Evolutionary conservation across 1,140 invertebrate species (phyloP), one percentile per base, ranked within the genome.

Genomic region (Diprion similis): DNA sequence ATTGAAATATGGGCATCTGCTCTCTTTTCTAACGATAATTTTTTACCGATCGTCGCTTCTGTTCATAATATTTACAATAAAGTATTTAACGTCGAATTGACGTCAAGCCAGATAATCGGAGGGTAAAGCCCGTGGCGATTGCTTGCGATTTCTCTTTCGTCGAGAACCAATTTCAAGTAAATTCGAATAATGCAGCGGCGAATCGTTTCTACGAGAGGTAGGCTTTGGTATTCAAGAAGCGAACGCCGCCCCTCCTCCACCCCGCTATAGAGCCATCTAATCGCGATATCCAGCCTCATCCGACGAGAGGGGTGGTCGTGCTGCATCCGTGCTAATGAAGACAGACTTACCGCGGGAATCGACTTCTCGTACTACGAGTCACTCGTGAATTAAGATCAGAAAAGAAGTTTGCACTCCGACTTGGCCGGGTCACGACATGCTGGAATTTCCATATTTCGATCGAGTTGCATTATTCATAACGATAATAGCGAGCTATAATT

Each of bases 391-490:
- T 59, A 59, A 59, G 51, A 59, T 59, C 51, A 4, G 8, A 59
- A 59, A 17, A 59, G 51, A 59, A 59, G 51, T 59, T 59, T 59
- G n/a, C 7, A 59, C 51, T 59, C 51, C 51, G 9, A 59, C 51
- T 59, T 8, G 24, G 24, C 24, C n/a, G 51, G 51, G 11, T 59
- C 51, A 59, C 51, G 51, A 59, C 11, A 59, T 17, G 51, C 11
- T 15, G n/a, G 51, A 59, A 59, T 59, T 59, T 59, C 11, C 51
- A 59, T 59, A 59, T 59, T 59, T 59, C 51, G 51, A 59, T 59
- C 51, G n/a, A 59, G 11, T 59, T 59, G n/a, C 51, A 59, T 59
- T 59, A 59, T 59, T 59, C 51, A 59, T 59, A 59, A 59, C 51
- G 51, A 59, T 59, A 59, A 59, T 59, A 59, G 51, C 51, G 51